These are phyloP conservation scores for Eurystomus gularis DNA, from an alignment of 2,113 vertebrate genomes.

Conservation along the genomic window DNA sequence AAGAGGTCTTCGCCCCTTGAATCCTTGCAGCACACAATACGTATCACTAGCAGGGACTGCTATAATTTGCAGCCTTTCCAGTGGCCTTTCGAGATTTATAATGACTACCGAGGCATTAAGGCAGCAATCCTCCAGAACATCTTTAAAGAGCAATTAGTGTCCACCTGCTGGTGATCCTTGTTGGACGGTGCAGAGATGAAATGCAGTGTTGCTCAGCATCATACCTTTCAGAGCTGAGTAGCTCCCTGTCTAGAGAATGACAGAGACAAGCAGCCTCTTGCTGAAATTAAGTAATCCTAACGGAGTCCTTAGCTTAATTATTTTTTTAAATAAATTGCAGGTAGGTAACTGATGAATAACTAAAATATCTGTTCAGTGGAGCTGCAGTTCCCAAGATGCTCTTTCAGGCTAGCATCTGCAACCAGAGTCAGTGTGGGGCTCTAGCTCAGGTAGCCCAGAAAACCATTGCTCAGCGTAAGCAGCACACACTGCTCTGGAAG, in stretches of 20 bases:
- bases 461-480: not conserved
- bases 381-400: not conserved
- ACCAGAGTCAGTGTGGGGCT: not conserved
- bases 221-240: not conserved
- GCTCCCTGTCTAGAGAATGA: not conserved
- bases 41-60: not conserved
- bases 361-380: not conserved
- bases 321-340: not conserved
- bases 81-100: not conserved
- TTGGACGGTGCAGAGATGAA: not conserved
- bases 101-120: not conserved
- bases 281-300: not conserved
- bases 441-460: not conserved
- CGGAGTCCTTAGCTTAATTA: not conserved
- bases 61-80: not conserved
- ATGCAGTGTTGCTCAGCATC: not conserved
- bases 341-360: not conserved
- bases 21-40: not conserved
- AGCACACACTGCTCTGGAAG: not conserved
- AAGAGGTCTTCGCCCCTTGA: not conserved
- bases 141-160: not conserved
- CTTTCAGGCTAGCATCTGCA: not conserved
- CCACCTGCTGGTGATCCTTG: not conserved
- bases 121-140: not conserved
- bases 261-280: not conserved